phyloP scores from a whole-genome alignment of 2,797 vertebrate genomes.

The Propithecus perrieri region DNA sequence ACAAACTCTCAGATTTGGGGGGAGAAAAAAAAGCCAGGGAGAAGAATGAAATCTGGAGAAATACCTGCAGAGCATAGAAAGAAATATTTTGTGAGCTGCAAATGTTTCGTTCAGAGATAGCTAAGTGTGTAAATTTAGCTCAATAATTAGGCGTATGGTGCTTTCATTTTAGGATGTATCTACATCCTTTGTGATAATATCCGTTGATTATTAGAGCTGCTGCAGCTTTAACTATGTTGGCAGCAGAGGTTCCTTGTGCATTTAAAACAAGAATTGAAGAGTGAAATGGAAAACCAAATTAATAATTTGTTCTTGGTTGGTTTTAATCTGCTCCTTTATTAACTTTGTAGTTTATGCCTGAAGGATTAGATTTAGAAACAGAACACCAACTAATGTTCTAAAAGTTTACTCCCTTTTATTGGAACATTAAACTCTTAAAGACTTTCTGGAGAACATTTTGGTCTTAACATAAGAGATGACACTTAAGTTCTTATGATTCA shows the following conservation, averaged over 20 bases:
- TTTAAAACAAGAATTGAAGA: constrained; percentile 66
- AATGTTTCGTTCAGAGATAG: constrained; percentile 59
- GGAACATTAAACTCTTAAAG: constrained; percentile 37
- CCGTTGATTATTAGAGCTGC: not conserved
- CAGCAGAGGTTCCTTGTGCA: constrained; percentile 31
- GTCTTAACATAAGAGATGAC: not conserved
- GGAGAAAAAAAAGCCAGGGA: not conserved
- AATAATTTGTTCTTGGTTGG: constrained; percentile 70
- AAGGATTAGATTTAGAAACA: constrained; percentile 69
- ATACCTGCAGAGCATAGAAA: not conserved
- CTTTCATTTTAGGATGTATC: constrained; percentile 53
- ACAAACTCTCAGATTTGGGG: not conserved
- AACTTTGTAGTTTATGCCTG: constrained; percentile 65
- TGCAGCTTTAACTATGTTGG: not conserved
- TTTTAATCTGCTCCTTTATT: constrained; percentile 75
- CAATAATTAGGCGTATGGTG: constrained; percentile 50
- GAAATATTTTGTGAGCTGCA: constrained; percentile 8
- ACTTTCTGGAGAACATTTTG: constrained; percentile 48
- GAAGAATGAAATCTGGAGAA: constrained; percentile 25
- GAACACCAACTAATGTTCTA: constrained; percentile 9
- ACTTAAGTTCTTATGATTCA: constrained; percentile 4
- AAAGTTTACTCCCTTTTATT: constrained; percentile 53
- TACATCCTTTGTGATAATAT: constrained; percentile 28
- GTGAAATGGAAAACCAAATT: constrained; percentile 70
- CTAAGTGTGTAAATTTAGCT: constrained; percentile 57